Conservation (phyloP, 2,113 vertebrate species). For the Micromys minutus region DNA sequence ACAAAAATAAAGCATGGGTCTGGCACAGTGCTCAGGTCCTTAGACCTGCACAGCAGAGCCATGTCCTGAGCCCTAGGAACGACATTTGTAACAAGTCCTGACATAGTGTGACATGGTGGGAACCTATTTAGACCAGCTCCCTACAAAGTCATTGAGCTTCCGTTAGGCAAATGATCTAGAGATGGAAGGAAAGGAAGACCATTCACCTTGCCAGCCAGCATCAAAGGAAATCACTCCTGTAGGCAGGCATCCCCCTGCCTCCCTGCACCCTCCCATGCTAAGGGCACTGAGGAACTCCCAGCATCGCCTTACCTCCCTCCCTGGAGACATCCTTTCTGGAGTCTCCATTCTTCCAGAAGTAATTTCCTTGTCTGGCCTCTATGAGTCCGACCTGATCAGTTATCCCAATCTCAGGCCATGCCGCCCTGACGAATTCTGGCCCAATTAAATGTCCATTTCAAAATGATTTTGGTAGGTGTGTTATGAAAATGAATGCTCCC, state of each 20-base stretch:
- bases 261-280: fast-evolving
- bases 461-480: slow-evolving; percentile 19
- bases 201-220: too few relatives aligned
- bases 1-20: neutral
- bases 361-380: neutral
- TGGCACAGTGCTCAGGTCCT: neutral
- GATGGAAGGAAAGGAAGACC: neutral
- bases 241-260: neutral
- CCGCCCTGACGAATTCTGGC: neutral
- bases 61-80: neutral
- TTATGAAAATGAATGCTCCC: slow-evolving; percentile 56
- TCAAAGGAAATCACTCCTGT: fast-evolving
- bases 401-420: neutral
- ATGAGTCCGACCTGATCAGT: neutral
- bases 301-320: fast-evolving
- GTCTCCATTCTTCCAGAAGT: neutral
- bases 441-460: slow-evolving; percentile 63
- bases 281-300: neutral
- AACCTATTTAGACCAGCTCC: neutral
- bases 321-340: neutral
- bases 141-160: fast-evolving
- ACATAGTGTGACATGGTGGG: neutral
- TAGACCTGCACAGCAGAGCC: neutral
- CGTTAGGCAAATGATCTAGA: neutral
- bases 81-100: neutral